A percentile compares a stretch with the other conserved stretches of the same genome.
Conservation (phyloP, 2,113 vertebrate genomes). For the Hoplias malabaricus region DNA sequence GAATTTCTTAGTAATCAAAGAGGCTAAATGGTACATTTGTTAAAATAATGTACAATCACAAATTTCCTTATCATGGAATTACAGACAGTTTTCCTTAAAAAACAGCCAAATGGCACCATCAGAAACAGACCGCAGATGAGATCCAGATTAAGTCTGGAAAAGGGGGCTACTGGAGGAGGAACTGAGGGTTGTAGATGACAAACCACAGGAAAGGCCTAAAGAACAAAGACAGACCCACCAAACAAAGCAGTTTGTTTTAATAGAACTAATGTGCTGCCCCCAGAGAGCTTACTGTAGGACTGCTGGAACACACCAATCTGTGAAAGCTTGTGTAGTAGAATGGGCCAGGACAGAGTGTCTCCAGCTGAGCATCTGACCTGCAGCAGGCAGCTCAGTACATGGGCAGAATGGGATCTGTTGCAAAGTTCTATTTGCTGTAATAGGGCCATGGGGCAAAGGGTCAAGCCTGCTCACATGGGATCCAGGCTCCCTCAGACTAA, state of each 20-base stretch:
- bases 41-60: neutral
- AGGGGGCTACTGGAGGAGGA: slow-evolving; percentile 2
- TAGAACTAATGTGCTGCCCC: neutral
- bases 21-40: neutral
- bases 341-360: neutral
- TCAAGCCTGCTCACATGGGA: no score
- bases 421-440: neutral
- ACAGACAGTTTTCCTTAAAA: neutral
- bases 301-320: neutral
- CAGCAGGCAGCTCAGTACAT: neutral
- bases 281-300: neutral
- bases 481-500: no score
- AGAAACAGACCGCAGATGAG: neutral
- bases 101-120: neutral
- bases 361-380: neutral
- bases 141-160: neutral
- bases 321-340: neutral
- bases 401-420: neutral
- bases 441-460: no score
- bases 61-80: neutral
- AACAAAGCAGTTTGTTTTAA: slow-evolving; percentile 17
- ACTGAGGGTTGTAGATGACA: slow-evolving; percentile 7
- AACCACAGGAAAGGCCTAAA: neutral
- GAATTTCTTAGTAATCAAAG: neutral
- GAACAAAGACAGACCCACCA: neutral